These are phyloP conservation scores for Aphrocallistes beatrix DNA, from an alignment of 37 sponge, comb jelly and placozoan species.

Conservation along the genomic window DNA sequence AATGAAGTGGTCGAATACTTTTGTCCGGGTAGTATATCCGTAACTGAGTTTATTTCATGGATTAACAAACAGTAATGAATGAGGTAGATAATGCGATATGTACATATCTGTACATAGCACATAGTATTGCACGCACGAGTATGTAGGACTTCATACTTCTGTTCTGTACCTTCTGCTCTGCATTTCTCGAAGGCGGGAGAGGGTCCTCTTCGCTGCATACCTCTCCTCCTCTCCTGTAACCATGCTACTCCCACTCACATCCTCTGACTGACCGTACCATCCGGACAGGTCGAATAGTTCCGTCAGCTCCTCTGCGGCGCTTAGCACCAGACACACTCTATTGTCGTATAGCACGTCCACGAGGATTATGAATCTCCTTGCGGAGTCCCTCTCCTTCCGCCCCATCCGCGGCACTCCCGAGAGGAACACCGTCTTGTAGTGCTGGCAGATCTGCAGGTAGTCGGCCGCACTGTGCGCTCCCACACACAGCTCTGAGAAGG, in stretches of 20 bases:
- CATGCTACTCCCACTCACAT: constrained; percentile 43
- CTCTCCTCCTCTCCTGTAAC: constrained; percentile 90
- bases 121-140: no score
- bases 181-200: constrained; percentile 75
- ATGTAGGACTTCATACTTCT: background rate
- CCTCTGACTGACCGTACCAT: constrained; percentile 15
- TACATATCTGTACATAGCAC: no score
- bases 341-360: constrained; percentile 70
- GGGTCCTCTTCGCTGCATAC: constrained; percentile 56
- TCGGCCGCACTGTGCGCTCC: constrained; percentile 60
- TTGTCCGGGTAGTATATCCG: no score
- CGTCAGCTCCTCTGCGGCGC: background rate
- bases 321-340: constrained; percentile 32
- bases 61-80: no score
- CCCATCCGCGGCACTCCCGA: constrained; percentile 56
- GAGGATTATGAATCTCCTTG: constrained; percentile 65
- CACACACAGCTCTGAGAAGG: constrained; percentile 48
- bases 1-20: no score
- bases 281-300: constrained; percentile 10
- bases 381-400: constrained; percentile 32
- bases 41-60: no score
- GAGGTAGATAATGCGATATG: no score
- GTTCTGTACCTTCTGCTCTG: constrained; percentile 62
- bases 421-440: constrained; percentile 47
- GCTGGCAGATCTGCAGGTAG: constrained; percentile 47